Conservation (phyloP, 1,140 invertebrate species). For the Scaptodrosophila lebanonensis region DNA sequence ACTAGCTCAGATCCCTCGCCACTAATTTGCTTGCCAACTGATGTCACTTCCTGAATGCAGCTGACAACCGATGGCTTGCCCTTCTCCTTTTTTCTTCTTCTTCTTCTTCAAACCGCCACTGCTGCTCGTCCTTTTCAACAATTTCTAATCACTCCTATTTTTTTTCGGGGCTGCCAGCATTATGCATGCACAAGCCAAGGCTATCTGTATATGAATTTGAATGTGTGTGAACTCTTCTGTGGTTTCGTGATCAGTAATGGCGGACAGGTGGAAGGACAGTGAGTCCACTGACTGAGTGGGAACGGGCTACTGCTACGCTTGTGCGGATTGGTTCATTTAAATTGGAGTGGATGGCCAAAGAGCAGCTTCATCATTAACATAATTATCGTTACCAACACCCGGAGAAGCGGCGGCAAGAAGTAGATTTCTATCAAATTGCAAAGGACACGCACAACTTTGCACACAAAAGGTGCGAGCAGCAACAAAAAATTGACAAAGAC, state of each 20-base stretch:
- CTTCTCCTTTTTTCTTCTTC: background rate
- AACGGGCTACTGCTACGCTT: too few relatives aligned
- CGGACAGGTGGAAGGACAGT: too few relatives aligned
- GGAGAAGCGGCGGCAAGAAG: constrained; percentile 51
- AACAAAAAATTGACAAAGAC: constrained; percentile 43
- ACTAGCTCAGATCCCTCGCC: background rate
- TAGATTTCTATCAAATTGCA: constrained; percentile 54
- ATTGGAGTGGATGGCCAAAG: constrained; percentile 5
- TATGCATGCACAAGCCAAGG: too few relatives aligned
- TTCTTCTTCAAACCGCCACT: constrained; percentile 22
- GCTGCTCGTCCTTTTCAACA: too few relatives aligned
- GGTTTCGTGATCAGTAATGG: constrained; percentile 23
- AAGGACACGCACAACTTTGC: constrained; percentile 21
- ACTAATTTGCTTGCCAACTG: constrained; percentile 7
- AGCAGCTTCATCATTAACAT: constrained; percentile 38
- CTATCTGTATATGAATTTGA: constrained; percentile 4
- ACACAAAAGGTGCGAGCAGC: constrained; percentile 8
- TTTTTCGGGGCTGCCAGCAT: too few relatives aligned
- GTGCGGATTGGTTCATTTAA: too few relatives aligned
- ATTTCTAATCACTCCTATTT: too few relatives aligned
- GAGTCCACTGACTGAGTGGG: background rate
- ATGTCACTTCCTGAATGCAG: background rate
- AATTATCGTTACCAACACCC: constrained; percentile 33
- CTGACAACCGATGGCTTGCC: too few relatives aligned
- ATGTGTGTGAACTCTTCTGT: constrained; percentile 15